phyloP scores from a whole-genome alignment of 1,140 invertebrate species.

The Zaprionus vittiger region DNA sequence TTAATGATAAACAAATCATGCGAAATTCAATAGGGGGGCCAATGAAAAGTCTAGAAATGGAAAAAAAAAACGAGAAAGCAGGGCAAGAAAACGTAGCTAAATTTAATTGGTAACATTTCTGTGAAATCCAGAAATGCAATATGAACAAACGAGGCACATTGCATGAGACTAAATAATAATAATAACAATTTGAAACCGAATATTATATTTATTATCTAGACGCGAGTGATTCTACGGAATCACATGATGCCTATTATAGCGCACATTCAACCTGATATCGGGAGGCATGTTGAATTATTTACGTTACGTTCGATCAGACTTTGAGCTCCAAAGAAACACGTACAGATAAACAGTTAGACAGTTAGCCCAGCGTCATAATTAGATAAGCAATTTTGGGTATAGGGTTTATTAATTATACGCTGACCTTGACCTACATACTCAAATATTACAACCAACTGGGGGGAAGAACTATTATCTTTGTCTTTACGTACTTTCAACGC shows the following conservation, averaged over 20 bases:
- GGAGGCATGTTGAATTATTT: constrained; percentile 10
- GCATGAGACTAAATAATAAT: constrained; percentile 13
- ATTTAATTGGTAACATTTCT: constrained; percentile 4
- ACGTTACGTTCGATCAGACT: constrained; percentile 8
- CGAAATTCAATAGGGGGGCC: neutral
- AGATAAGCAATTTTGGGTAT: neutral
- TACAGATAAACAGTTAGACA: neutral
- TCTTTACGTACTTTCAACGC: no score
- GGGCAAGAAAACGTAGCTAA: neutral
- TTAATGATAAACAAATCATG: constrained; percentile 17
- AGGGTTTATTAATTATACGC: constrained; percentile 3
- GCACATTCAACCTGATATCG: constrained; percentile 10
- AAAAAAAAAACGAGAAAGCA: neutral
- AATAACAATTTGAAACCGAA: constrained; percentile 21
- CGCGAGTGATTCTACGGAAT: constrained; percentile 21
- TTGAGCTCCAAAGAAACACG: neutral
- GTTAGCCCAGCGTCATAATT: neutral
- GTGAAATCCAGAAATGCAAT: constrained; percentile 8
- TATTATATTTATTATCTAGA: constrained; percentile 28
- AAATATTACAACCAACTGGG: neutral
- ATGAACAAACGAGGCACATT: neutral
- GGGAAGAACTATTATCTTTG: neutral
- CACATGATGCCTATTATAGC: constrained; percentile 20
- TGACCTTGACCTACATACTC: neutral
- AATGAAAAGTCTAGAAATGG: neutral